A percentile compares a stretch with the other conserved stretches of the same genome.
Conservation (phyloP, 2,888 invertebrate species). For the Stenotaenia linearis region DNA sequence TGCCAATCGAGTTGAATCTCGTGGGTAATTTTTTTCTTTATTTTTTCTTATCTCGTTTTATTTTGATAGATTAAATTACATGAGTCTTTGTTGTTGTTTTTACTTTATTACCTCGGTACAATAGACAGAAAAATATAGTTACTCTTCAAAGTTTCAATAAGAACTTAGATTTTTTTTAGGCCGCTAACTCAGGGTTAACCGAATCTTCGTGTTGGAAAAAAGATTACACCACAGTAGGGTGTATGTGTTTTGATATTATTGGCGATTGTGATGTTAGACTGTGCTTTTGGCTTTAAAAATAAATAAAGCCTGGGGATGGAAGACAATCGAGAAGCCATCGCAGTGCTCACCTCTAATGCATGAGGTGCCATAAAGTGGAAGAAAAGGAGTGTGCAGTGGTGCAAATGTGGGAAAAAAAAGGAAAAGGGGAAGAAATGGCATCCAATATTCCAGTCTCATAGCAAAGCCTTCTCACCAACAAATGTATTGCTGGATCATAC, state of each 20-base stretch:
- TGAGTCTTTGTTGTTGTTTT: neutral
- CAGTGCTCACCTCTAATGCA: slow-evolving; percentile 21
- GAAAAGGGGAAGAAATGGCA: slow-evolving; percentile 26
- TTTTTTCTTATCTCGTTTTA: neutral
- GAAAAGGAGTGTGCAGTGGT: slow-evolving; percentile 24
- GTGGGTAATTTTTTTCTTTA: neutral
- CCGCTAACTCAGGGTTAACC: no score
- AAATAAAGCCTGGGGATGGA: neutral
- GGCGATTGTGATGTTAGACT: neutral
- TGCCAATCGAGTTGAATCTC: slow-evolving; percentile 1
- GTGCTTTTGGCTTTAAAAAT: slow-evolving; percentile 11
- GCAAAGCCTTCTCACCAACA: slow-evolving; percentile 29
- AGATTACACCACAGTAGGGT: neutral
- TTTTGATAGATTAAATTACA: neutral
- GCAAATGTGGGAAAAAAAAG: slow-evolving; percentile 31
- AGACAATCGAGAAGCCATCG: slow-evolving; percentile 19
- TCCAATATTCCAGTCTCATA: slow-evolving; percentile 33
- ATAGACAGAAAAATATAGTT: neutral
- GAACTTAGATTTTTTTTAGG: neutral
- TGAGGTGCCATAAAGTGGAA: slow-evolving; percentile 18
- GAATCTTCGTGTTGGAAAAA: neutral
- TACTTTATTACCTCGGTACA: neutral
- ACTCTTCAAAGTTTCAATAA: neutral
- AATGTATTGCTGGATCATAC: slow-evolving; percentile 33
- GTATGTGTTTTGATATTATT: neutral